Base-by-base conservation (phyloP, 2,113 vertebrate species). In the Dromaius novaehollandiae region DNA sequence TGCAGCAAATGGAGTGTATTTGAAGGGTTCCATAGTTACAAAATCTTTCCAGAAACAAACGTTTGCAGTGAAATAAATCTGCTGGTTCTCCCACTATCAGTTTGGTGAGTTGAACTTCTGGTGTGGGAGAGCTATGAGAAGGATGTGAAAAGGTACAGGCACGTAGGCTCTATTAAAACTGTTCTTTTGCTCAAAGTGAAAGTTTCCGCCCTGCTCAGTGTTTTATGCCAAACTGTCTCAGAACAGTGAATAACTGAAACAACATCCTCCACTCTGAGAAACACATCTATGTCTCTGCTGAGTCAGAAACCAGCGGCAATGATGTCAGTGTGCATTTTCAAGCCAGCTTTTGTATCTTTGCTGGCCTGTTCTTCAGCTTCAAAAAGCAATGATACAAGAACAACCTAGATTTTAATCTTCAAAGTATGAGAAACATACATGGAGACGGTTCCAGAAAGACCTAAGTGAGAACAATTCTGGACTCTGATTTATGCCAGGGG, bases 131-230 rank as follows among this genome's bases (percentile, higher is more conserved):
- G 42, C 46, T 84, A 83, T 76, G 80, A 51, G 83, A 86, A 4
- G 2, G 51, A 84, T 0, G 0, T 61, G 56, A 93, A 90, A 82
- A 96, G 55, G 8, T 64, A 71, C 71, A 75, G 40, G 46, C 48
- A 51, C 4, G 13, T 40, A 84, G 38, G 38, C 28, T 83, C 64
- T 81, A 24, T 48, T 44, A 88, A 77, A 92, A 92, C 77, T 73
- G 60, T 3, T 56, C 25, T 81, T 83, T 95, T 96, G 88, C 96
- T 97, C 96, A 97, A 87, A 96, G 81, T 84, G 95, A 88, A 96
- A 96, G 96, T 93, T 96, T 90, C 86, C 17, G 0, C 77, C 77
- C 86, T 76, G 55, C 56, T 94, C 61, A 60, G 64, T 22, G 42
- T 92, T 88, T 94, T 69, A 53, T n/a, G 51, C 0, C 5, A 71